Percentiles rank a stretch among this genome's conserved stretches.
Conservation (phyloP, 2,113 vertebrate species). For the Rhinichthys klamathensis region DNA sequence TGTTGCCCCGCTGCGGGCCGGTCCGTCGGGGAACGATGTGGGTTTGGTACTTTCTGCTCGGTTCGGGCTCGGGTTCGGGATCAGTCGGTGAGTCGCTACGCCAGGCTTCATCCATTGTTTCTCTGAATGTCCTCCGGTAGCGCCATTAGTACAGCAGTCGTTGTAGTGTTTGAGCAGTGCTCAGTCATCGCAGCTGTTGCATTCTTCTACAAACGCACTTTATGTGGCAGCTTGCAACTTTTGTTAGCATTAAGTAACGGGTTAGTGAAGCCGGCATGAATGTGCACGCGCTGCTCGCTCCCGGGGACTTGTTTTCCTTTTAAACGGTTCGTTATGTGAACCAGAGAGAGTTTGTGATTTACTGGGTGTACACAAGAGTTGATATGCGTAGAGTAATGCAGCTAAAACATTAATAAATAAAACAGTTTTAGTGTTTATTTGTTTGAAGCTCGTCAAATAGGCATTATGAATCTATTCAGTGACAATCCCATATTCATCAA, state of each 20-base stretch:
- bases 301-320: neutral
- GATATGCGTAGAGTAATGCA: neutral
- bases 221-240: neutral
- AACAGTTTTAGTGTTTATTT: neutral
- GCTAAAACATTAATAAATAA: neutral
- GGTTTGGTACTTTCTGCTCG: slow-evolving; percentile 84
- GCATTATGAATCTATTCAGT: neutral
- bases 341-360: neutral
- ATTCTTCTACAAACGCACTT: neutral
- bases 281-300: neutral
- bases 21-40: slow-evolving; percentile 76
- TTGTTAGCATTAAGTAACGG: neutral
- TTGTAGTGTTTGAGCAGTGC: neutral
- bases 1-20: slow-evolving; percentile 49
- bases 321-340: neutral
- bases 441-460: neutral
- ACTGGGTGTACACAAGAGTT: neutral
- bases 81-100: slow-evolving; percentile 77
- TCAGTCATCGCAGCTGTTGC: neutral
- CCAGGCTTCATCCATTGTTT: slow-evolving; percentile 10
- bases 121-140: neutral
- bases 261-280: neutral
- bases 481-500: neutral
- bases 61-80: slow-evolving; percentile 68
- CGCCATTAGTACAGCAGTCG: neutral